Base-by-base conservation (phyloP, 2,797 vertebrate species). In the Vespertilio murinus region DNA sequence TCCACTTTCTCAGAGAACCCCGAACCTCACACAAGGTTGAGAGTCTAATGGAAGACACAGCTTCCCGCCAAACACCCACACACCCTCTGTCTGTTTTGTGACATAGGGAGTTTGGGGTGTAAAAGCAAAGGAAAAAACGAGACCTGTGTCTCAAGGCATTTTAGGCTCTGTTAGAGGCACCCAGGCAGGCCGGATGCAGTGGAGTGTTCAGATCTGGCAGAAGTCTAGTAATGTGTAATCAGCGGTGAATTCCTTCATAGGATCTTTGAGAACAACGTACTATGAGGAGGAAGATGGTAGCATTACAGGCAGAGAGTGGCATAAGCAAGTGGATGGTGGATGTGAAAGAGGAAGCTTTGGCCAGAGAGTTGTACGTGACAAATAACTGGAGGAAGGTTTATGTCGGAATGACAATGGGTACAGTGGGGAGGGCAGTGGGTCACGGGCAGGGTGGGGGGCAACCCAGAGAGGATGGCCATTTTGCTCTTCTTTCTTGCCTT, bases 151-250 rank as follows among this genome's bases (percentile, higher is more conserved):
- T 80, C n/a, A 52, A 64, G 52, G 61, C 75, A 30, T 35, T 84
- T 73, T 22, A 47, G 49, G 3, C 8, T 45, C 16, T 85, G 40
- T 28, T 77, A 45, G 56, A 70, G 20, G 18, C 54, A 73, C 11
- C 59, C 79, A 33, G 20, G 40, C 89, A 78, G 71, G 42, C 11
- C 69, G 56, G 56, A 90, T 70, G 28, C 33, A 78, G 9, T 33
- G 17, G 70, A 10, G 12, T 95, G 73, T 81, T 94, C 73, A 84
- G 78, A 73, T 82, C 47, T 65, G 56, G 47, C 52, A 91, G 35
- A 59, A 71, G 64, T 40, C 47, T 74, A 35, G 28, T 52, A 87
- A 38, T 30, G n/a, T 71, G 22, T 5, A 70, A 8, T 33, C 9
- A 64, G 49, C 64, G 45, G 17, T 67, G n/a, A 80, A 77, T 80